Conservation (phyloP, 2,113 vertebrate genomes). For the Casuarius casuarius region DNA sequence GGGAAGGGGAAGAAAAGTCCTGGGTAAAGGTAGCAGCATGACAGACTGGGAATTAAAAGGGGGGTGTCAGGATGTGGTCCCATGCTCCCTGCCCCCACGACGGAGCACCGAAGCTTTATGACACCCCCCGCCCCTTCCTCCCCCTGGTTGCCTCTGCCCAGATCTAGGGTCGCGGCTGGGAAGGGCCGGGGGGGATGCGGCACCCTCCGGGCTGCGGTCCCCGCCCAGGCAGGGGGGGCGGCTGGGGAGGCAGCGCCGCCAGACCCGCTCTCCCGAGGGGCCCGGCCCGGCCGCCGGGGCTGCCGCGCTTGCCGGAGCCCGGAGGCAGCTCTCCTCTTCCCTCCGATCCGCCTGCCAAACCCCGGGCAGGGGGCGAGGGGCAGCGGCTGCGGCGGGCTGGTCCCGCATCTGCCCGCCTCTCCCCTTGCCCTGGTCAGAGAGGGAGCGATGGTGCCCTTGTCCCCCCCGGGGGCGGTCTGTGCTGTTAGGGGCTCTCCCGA, state of each 20-base stretch:
- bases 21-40: background rate
- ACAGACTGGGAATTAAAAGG: background rate
- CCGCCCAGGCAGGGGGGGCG: background rate
- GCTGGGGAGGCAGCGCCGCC: rapidly evolving
- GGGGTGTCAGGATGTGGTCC: background rate
- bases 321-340: background rate
- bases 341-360: background rate
- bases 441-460: background rate
- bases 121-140: background rate
- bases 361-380: rapidly evolving
- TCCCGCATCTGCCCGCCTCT: background rate
- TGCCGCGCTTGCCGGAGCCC: background rate
- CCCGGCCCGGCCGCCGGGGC: background rate
- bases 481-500: background rate
- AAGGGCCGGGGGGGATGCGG: background rate
- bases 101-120: background rate
- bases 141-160: background rate
- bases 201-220: rapidly evolving
- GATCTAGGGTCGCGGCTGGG: background rate
- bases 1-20: background rate
- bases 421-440: background rate
- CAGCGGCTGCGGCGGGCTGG: rapidly evolving
- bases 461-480: rapidly evolving
- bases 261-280: background rate
- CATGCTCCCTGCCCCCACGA: background rate